Evolutionary conservation across 2,113 vertebrate species (phyloP), one percentile per base, ranked within the genome.

Genomic region (Colius striatus): DNA sequence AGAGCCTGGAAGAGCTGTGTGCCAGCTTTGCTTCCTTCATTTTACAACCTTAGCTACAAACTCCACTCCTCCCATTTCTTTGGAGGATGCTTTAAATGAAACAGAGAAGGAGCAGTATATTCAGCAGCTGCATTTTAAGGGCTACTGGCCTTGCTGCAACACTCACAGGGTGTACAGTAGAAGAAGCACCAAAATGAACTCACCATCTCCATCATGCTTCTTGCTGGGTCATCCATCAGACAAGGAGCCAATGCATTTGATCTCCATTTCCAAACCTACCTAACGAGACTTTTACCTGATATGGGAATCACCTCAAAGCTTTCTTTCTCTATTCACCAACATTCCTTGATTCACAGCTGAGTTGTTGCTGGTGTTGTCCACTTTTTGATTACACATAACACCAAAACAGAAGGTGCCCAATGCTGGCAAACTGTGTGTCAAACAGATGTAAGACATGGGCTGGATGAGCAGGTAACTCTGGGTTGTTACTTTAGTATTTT

Each of bases 331-430:
- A 3, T 36, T 60, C 38, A 13, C 6, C 7, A 36, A 5, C 11
- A 54, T 41, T 19, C 25, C 13, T 20, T 3, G 10, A 0, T 0
- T 8, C 32, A 20, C 6, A 2, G 1, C 19, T 20, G 60, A 43
- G 41, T 3, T n/a, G 1, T 55, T 48, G 34, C 11, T 5, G 1
- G 3, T 48, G 13, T 65, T 65, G 23, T 15, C 29, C 15, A n/a
- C 0, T 36, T 38, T 34, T 34, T 36, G 8, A 26, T 23, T 21
- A 36, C 79, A 74, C 10, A 18, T 10, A 50, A 43, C 1, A 2
- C 3, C 29, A 41, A 81, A 74, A 73, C 7, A 29, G 21, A 65
- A 30, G 14, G 13, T 22, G 29, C 48, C 10, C 6, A 58, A 74
- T 14, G 53, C 10, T 30, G 14, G 9, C 5, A 84, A 87, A 70